These are phyloP conservation scores for Neostethus bicornis DNA, from an alignment of 2,797 vertebrate species.

Conservation along the genomic window DNA sequence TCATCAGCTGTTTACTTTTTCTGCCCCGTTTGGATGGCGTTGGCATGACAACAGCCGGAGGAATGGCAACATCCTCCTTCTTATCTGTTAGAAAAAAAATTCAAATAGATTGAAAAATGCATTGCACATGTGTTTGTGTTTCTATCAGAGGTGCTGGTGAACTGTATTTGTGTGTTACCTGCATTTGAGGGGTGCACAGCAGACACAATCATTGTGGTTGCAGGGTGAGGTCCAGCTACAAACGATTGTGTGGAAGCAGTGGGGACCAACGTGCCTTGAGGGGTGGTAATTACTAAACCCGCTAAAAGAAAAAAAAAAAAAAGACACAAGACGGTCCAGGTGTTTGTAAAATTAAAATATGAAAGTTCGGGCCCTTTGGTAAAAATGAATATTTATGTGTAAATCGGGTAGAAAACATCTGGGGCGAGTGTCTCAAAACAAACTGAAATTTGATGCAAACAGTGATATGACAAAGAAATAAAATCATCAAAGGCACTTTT, in stretches of 20 bases:
- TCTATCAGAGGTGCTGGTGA: background rate
- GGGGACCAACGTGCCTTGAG: slow-evolving; percentile 91
- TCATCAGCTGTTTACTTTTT: slow-evolving; percentile 90
- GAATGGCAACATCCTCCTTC: slow-evolving; percentile 72
- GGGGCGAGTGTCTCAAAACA: too few relatives aligned
- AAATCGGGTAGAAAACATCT: too few relatives aligned
- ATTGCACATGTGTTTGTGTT: too few relatives aligned
- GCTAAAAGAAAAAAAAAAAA: slow-evolving; percentile 78
- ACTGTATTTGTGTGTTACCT: slow-evolving; percentile 70
- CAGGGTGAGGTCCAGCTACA: slow-evolving; percentile 73
- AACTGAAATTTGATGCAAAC: too few relatives aligned
- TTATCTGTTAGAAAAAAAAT: slow-evolving; percentile 65
- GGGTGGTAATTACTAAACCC: slow-evolving; percentile 94
- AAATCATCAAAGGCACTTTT: too few relatives aligned
- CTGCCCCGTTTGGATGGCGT: slow-evolving; percentile 85
- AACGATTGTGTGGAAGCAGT: slow-evolving; percentile 91
- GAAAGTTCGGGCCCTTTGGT: too few relatives aligned
- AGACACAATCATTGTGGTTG: slow-evolving; percentile 94
- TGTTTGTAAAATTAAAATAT: too few relatives aligned
- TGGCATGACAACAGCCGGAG: slow-evolving; percentile 77
- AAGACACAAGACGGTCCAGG: slow-evolving; percentile 26
- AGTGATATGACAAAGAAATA: too few relatives aligned
- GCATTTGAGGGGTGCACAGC: slow-evolving; percentile 86
- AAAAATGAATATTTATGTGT: too few relatives aligned
- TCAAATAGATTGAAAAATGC: background rate